Evolutionary conservation across 2,888 invertebrate species (phyloP), one percentile per base, ranked within the genome.

Genomic region (Bimastos eiseni): DNA sequence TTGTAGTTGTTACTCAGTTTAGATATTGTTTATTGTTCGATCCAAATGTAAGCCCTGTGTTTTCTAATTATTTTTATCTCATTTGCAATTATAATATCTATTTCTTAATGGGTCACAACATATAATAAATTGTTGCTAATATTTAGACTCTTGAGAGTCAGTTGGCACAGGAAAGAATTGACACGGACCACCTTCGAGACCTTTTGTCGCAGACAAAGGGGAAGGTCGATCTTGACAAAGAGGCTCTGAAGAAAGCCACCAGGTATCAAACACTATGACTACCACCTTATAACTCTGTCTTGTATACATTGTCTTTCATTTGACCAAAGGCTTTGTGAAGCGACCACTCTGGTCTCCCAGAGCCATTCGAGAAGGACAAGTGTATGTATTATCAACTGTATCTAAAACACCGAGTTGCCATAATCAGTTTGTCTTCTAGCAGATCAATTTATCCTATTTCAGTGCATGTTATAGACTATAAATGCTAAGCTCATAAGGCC

Each of bases 171-270:
- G 92, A 92, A 89, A 93, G 92, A 34, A 94, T 95, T 30, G 95
- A 95, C 90, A 93, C 93, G 24, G 95, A 95, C 86, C 94, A 94
- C 91, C 92, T 95, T n/a, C 93, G 93, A 88, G 93, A 94, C 70
- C 92, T 94, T 19, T 93, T 94, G 17, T 92, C 92, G 44, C 93
- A 93, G 2, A 93, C 94, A 70, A 94, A 93, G 91, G 94, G 94
- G 11, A 94, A 94, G 90, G 92, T 93, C 0, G 94, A 94, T 70
- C 91, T 92, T 37, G 95, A 95, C 92, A 95, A 95, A 91, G 95
- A 95, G 90, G 94, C 94, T 11, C 92, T 95, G 88, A 95, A 95
- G 92, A 94, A 94, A 92, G 95, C 95, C 24, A 94, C 95, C 83
- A 93, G 95, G 95, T 95, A 91, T n/a, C n/a, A n/a, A 70, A 70